A percentile compares a stretch with the other conserved stretches of the same genome.
Conservation (phyloP, 2,888 invertebrate species). For the Nasonia oneida region DNA sequence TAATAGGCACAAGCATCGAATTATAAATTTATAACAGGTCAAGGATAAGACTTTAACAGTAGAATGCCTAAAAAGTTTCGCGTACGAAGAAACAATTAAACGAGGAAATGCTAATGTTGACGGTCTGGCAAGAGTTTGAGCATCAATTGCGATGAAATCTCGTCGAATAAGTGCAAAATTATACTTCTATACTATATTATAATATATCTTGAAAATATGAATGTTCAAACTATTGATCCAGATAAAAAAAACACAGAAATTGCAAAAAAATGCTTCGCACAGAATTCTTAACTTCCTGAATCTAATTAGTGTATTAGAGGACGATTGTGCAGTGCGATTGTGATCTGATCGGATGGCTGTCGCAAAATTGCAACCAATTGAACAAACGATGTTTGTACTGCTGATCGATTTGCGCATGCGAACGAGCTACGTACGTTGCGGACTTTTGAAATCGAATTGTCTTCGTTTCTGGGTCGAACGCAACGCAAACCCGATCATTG, state of each 20-base stretch:
- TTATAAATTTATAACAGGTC: conserved; percentile 1
- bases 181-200: not conserved
- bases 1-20: conserved; percentile 29
- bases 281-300: not conserved
- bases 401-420: conserved; percentile 24
- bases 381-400: conserved; percentile 12
- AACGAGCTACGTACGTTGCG: not conserved
- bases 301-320: not conserved
- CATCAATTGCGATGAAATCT: not conserved
- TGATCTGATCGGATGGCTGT: conserved; percentile 2
- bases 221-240: conserved; percentile 26
- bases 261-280: conserved; percentile 6
- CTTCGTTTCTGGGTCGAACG: conserved; percentile 10
- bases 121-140: conserved; percentile 8
- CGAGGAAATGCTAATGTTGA: not conserved
- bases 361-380: conserved; percentile 26
- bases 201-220: not conserved
- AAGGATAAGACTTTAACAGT: conserved; percentile 9
- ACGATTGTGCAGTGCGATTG: conserved; percentile 10
- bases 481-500: conserved; percentile 17
- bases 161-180: no score
- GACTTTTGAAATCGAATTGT: conserved; percentile 15
- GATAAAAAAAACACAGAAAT: not conserved
- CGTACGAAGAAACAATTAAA: not conserved
- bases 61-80: conserved; percentile 14